Evolutionary conservation across 1,140 invertebrate genomes (phyloP).

Genomic region (Maconellicoccus hirsutus): DNA sequence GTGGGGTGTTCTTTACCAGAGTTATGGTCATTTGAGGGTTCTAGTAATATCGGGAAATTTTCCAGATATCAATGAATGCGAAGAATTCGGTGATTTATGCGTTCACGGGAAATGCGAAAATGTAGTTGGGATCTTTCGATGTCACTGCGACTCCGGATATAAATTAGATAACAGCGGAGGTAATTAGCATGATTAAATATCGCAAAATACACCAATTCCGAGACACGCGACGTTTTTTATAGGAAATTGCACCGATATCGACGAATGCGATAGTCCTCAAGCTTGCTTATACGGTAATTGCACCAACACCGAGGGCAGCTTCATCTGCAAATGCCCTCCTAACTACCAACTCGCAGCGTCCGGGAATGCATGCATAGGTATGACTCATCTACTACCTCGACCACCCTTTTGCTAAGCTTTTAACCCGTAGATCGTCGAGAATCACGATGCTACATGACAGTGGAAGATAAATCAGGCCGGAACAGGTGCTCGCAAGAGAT

Average conservation of each 20-base stretch:
- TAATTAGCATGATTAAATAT: slow-evolving; percentile 30
- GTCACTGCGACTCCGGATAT: slow-evolving; percentile 72
- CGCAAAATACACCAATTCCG: neutral
- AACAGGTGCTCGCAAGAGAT: slow-evolving; percentile 42
- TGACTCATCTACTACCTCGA: slow-evolving; percentile 28
- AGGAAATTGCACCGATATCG: slow-evolving; percentile 45
- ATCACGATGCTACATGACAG: slow-evolving; percentile 61
- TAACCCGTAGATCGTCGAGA: slow-evolving; percentile 49
- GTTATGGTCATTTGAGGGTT: neutral
- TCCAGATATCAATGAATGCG: slow-evolving; percentile 81
- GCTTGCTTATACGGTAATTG: slow-evolving; percentile 46
- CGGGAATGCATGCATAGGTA: slow-evolving; percentile 59
- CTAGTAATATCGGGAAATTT: slow-evolving; percentile 24
- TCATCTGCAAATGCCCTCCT: slow-evolving; percentile 42
- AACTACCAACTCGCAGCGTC: slow-evolving; percentile 48
- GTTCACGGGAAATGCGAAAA: slow-evolving; percentile 78
- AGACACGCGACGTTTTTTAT: slow-evolving; percentile 9
- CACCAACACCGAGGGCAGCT: slow-evolving; percentile 45
- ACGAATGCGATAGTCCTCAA: slow-evolving; percentile 48
- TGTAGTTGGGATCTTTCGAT: slow-evolving; percentile 76
- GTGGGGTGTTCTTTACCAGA: slow-evolving; percentile 29
- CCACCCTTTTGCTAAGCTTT: too few species aligned
- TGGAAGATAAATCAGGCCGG: slow-evolving; percentile 37
- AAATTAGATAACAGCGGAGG: slow-evolving; percentile 60
- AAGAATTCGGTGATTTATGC: slow-evolving; percentile 74